A percentile compares a stretch with the other conserved stretches of the same genome.
phyloP scores from a whole-genome alignment of 1,140 invertebrate species.

The Copidosoma floridanum region DNA sequence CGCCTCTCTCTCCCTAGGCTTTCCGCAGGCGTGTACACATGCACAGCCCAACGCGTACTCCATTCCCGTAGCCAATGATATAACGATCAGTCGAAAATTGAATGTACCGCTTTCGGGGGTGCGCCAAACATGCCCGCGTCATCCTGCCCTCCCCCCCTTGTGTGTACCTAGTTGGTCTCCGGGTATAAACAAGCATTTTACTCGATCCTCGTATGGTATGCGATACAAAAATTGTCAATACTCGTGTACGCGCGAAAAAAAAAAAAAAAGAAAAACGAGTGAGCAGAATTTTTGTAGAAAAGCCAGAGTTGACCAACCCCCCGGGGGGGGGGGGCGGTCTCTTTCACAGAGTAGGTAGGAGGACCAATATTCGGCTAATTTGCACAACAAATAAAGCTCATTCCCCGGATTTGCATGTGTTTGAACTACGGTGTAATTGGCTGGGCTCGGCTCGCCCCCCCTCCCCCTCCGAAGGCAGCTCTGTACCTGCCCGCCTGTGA shows the following conservation, averaged over 20 bases:
- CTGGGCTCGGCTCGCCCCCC: conserved; percentile 27
- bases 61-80: background rate
- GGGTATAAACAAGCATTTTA: too few species aligned
- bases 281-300: background rate
- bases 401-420: conserved; percentile 58
- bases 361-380: conserved; percentile 56
- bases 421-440: conserved; percentile 59
- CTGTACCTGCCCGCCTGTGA: too few species aligned
- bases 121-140: too few species aligned
- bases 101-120: conserved; percentile 19
- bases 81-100: conserved; percentile 26
- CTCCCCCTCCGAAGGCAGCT: background rate
- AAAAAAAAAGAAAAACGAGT: background rate
- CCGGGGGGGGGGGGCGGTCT: conserved; percentile 6
- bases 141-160: conserved; percentile 51
- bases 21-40: background rate
- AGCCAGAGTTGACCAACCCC: too few species aligned
- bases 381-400: conserved; percentile 60
- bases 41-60: background rate
- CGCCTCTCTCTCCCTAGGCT: too few species aligned
- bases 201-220: too few species aligned
- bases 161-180: too few species aligned
- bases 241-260: too few species aligned
- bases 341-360: background rate
- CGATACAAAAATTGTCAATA: conserved; percentile 10